A percentile compares a stretch with the other conserved stretches of the same genome.
Evolutionary conservation across 2,113 vertebrate species (phyloP).

Genomic region (Pteruthius melanotis): DNA sequence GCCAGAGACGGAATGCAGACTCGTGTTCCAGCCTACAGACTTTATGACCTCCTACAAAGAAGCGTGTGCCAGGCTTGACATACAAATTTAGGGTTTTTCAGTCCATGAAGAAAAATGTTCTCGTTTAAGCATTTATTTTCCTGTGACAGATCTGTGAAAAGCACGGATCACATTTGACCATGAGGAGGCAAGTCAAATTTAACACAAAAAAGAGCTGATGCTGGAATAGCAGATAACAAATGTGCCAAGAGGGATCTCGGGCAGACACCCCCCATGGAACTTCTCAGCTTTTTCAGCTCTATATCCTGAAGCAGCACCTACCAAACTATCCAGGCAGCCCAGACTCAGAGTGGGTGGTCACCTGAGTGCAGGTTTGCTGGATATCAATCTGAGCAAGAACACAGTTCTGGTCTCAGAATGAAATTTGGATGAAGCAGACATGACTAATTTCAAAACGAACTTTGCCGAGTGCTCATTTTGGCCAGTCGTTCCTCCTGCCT

Average conservation of each 20-base stretch:
- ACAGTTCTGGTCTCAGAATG: background rate
- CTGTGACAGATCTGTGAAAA: background rate
- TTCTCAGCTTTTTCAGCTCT: background rate
- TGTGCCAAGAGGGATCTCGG: accelerated
- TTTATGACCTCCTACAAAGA: background rate
- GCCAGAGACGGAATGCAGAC: background rate
- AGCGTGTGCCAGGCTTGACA: background rate
- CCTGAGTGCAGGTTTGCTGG: background rate
- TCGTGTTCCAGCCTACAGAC: background rate
- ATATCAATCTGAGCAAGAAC: accelerated
- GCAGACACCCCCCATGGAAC: background rate
- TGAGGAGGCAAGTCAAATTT: background rate
- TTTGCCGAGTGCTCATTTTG: background rate
- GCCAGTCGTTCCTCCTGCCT: background rate
- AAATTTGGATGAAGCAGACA: background rate
- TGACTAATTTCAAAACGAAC: background rate
- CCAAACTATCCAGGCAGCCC: background rate
- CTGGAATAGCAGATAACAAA: accelerated
- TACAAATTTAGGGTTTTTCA: background rate
- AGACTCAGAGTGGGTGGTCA: background rate
- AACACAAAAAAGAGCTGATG: background rate
- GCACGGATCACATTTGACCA: background rate
- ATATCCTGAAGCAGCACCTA: accelerated
- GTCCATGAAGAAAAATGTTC: background rate
- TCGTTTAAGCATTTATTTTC: background rate